A percentile compares a stretch with the other conserved stretches of the same genome.
phyloP scores from a whole-genome alignment of 1,140 invertebrate genomes.

The Himalopsyche phryganea region DNA sequence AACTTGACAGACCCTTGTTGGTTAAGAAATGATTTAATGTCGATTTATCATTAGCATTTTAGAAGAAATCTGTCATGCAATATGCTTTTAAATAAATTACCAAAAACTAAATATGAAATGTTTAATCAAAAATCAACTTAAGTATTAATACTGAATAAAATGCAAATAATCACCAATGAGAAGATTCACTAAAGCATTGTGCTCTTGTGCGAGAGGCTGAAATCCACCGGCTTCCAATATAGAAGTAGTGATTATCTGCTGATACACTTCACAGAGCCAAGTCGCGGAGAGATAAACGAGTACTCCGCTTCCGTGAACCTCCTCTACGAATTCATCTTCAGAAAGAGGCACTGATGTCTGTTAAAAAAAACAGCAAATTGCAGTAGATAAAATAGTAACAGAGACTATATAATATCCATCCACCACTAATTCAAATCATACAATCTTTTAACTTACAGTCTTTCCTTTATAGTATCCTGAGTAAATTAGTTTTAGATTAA shows the following conservation, averaged over 20 bases:
- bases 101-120: too few species aligned
- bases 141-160: too few species aligned
- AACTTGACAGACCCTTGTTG: too few species aligned
- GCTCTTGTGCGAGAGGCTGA: slow-evolving; percentile 54
- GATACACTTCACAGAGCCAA: slow-evolving; percentile 89
- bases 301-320: slow-evolving; percentile 85
- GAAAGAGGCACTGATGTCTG: slow-evolving; percentile 60
- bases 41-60: too few species aligned
- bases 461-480: slow-evolving; percentile 72
- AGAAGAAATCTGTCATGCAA: too few species aligned
- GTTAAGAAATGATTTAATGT: too few species aligned
- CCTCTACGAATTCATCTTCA: slow-evolving; percentile 83
- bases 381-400: too few species aligned
- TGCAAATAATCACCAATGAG: slow-evolving; percentile 71
- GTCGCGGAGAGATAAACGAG: slow-evolving; percentile 86
- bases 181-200: slow-evolving; percentile 71
- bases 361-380: slow-evolving; percentile 6
- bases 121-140: too few species aligned
- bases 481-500: slow-evolving; percentile 78
- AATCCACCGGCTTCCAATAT: slow-evolving; percentile 69
- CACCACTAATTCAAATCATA: too few species aligned
- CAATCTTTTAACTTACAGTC: slow-evolving; percentile 51
- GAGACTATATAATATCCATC: too few species aligned
- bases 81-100: too few species aligned
- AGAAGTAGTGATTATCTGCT: slow-evolving; percentile 74